Conservation (phyloP, 2,113 vertebrate genomes). For the Python bivittatus region DNA sequence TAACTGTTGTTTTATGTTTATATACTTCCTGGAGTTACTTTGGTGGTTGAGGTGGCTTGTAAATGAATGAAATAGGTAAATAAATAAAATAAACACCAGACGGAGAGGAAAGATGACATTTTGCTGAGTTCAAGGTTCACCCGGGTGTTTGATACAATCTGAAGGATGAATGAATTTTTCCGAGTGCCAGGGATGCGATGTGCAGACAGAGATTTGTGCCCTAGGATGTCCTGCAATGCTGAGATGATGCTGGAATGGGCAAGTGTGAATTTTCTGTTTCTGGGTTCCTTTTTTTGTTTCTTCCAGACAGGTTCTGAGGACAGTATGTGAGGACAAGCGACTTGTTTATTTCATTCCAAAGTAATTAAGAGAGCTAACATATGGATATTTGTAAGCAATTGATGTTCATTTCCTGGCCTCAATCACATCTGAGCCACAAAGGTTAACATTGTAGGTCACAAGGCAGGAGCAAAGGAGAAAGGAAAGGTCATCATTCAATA, state of each 20-base stretch:
- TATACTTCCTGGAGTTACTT: too few relatives aligned
- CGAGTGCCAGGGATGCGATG: not conserved
- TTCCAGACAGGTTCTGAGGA: not conserved
- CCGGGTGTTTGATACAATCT: too few relatives aligned
- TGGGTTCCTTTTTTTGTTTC: not conserved
- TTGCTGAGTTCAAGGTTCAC: not conserved
- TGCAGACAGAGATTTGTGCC: not conserved
- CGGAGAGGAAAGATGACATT: not conserved
- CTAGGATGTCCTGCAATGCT: not conserved
- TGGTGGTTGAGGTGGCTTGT: too few relatives aligned
- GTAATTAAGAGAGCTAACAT: slow-evolving; percentile 11
- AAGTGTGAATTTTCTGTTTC: not conserved
- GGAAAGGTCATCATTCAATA: not conserved
- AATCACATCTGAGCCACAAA: not conserved
- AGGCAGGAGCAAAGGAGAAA: not conserved
- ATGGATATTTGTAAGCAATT: not conserved
- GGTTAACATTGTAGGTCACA: slow-evolving; percentile 13
- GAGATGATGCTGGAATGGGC: not conserved
- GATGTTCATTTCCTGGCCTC: not conserved
- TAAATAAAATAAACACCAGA: too few relatives aligned
- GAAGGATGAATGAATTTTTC: not conserved
- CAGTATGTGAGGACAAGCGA: not conserved
- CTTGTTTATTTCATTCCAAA: not conserved
- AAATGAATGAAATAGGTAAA: too few relatives aligned
- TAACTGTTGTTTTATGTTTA: too few relatives aligned